A percentile compares a stretch with the other conserved stretches of the same genome.
Conservation (phyloP, 1,140 invertebrate species). For the Monomorium pharaonis region DNA sequence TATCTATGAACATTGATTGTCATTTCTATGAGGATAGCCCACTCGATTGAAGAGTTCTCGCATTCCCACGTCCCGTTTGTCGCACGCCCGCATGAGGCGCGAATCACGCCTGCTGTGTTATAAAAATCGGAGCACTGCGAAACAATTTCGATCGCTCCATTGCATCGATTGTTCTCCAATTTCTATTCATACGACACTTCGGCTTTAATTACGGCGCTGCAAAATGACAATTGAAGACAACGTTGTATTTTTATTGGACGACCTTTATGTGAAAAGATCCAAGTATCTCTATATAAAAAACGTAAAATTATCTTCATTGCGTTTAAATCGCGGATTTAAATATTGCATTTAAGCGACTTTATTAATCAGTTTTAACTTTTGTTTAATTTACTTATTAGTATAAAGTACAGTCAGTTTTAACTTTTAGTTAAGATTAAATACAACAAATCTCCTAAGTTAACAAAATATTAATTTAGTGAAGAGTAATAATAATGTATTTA, state of each 20-base stretch:
- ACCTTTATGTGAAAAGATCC: not conserved
- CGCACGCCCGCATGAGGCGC: conserved; percentile 42
- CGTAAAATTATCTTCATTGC: not conserved
- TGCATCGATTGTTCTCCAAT: conserved; percentile 48
- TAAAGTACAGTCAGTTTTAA: too few species aligned
- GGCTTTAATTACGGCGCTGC: not conserved
- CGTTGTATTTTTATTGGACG: not conserved
- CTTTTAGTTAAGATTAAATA: not conserved
- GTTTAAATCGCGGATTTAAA: not conserved
- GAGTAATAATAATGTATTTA: not conserved
- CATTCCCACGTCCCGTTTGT: conserved; percentile 49
- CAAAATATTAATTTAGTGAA: not conserved
- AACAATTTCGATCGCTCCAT: conserved; percentile 34
- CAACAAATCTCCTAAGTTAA: not conserved
- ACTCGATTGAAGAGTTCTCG: conserved; percentile 43
- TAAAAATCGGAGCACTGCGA: conserved; percentile 19
- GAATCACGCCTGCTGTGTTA: conserved; percentile 21
- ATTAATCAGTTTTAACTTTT: too few species aligned
- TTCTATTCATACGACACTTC: conserved; percentile 39
- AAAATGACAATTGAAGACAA: conserved; percentile 7
- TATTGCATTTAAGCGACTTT: too few species aligned
- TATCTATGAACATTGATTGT: conserved; percentile 19
- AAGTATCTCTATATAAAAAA: not conserved
- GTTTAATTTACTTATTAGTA: too few species aligned
- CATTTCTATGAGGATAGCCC: conserved; percentile 16